Evolutionary conservation across 2,113 vertebrate species (phyloP).

Genomic region (Dicaeum eximium): DNA sequence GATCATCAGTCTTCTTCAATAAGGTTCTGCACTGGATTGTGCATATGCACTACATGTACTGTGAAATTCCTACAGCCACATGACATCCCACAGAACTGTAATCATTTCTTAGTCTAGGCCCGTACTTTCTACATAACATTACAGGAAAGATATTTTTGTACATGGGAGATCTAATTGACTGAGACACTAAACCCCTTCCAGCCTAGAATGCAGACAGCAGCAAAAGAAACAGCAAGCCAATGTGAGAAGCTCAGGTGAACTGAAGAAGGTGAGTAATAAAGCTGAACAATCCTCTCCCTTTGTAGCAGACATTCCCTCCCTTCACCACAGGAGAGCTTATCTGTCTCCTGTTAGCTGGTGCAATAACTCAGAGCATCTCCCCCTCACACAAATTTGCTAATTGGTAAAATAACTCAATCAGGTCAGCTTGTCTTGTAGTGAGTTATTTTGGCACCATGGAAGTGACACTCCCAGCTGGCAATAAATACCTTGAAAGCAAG

Average conservation of each 20-base stretch:
- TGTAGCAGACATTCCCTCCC: neutral
- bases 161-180: neutral
- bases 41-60: neutral
- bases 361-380: neutral
- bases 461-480: neutral
- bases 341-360: neutral
- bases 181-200: neutral
- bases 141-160: neutral
- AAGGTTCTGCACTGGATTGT: neutral
- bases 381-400: neutral
- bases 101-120: neutral
- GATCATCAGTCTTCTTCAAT: neutral
- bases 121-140: neutral
- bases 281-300: neutral
- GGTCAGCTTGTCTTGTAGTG: neutral
- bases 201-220: neutral
- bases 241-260: neutral
- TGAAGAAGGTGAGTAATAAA: neutral
- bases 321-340: neutral
- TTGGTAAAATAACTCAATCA: neutral
- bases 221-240: neutral
- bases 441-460: neutral
- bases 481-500: neutral
- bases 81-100: neutral
- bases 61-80: neutral